Evolutionary conservation across 1,140 invertebrate species (phyloP), one percentile per base, ranked within the genome.

Genomic region (Cherax quadricarinatus): DNA sequence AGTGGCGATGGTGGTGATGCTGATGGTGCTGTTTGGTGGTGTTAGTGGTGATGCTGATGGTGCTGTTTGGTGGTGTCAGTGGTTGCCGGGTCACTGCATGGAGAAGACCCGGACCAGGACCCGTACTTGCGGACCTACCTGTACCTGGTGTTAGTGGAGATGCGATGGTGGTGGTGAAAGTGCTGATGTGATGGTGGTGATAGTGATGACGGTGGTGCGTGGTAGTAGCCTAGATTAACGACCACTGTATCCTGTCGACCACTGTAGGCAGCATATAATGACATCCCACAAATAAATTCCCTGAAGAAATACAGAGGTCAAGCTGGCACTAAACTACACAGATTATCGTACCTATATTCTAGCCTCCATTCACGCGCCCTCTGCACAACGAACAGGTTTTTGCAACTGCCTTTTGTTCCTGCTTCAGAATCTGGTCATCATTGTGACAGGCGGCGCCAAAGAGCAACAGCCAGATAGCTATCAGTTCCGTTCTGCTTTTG

Each of bases 391-490:
- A 75, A 75, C 70, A 75, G 24, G 70, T 75, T 75, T 75, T 75
- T 75, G 24, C 70, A 75, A n/a, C 70, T 75, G 6, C 6, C 70
- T 75, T 75, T 75, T 75, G 70, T 75, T 75, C 3, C n/a, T 75
- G 70, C 9, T 75, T 6, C 16, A 75, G n/a, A 24, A 21, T 75
- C 1, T 30, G 12, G 70, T 75, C n/a, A 75, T 75, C 70, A 75
- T 24, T 30, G n/a, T 75, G 70, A 75, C 70, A 75, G n/a, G 70
- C n/a, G 24, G 70, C 70, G 70, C 70, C 70, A 75, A 30, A 75
- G 70, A 75, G 70, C 70, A 75, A 75, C 70, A 75, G 2, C n/a
- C 24, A 75, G 70, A 75, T 75, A 75, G n/a, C n/a, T 12, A 75
- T 75, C 70, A 75, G 70, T 5, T 75, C n/a, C 24, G 24, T n/a